phyloP scores from a whole-genome alignment of 2,113 vertebrate species.

The Lepus timidus region DNA sequence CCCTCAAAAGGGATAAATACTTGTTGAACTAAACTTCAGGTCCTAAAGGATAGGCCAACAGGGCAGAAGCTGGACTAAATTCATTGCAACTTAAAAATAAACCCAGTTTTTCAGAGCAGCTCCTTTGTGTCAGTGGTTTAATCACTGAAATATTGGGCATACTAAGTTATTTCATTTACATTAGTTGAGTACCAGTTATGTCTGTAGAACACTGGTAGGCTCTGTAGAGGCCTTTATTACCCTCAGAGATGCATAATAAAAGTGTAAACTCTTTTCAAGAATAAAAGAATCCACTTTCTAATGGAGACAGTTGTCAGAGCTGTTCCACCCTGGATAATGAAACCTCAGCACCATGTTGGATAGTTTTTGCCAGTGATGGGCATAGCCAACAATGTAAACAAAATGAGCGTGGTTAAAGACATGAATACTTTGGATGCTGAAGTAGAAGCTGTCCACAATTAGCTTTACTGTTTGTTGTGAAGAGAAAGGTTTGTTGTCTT shows the following conservation, averaged over 20 bases:
- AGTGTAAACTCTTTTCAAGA: not conserved
- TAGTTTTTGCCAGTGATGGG: not conserved
- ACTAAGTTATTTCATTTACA: not conserved
- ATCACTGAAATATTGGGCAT: not conserved
- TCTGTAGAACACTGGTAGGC: not conserved
- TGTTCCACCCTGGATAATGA: not conserved
- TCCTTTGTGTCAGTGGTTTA: not conserved
- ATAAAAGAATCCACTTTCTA: not conserved
- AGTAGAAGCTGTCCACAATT: not conserved
- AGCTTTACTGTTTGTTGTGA: not conserved
- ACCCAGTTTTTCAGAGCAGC: not conserved
- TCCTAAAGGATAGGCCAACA: not conserved
- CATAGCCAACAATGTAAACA: not conserved
- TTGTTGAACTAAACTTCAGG: not conserved
- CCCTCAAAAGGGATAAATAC: not conserved
- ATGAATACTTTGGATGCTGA: not conserved
- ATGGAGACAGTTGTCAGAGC: not conserved
- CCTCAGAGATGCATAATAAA: not conserved
- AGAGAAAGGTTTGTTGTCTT: not conserved
- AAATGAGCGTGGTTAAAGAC: not conserved
- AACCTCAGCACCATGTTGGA: not conserved
- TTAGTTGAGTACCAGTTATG: not conserved
- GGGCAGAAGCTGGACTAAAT: not conserved
- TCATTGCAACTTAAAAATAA: not conserved
- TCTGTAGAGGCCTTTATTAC: not conserved